phyloP scores from a whole-genome alignment of 2,888 invertebrate genomes.

The Nephrotoma flavescens region DNA sequence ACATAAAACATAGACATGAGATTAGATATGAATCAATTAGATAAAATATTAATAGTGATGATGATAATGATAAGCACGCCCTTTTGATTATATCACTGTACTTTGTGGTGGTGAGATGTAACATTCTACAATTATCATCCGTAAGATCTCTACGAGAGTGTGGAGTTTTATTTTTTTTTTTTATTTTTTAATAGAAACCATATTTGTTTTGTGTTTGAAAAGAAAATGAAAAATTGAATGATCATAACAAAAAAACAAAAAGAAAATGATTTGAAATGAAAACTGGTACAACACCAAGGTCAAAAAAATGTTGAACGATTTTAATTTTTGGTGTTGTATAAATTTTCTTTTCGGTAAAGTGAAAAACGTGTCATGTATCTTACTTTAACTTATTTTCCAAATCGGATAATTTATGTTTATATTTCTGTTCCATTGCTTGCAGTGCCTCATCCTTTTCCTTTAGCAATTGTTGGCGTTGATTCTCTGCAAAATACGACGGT shows the following conservation, averaged over 20 bases:
- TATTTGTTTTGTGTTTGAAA: constrained; percentile 3
- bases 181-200: neutral
- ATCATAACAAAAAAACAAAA: neutral
- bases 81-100: neutral
- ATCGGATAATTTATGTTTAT: constrained; percentile 30
- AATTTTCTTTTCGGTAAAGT: neutral
- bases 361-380: constrained; percentile 11
- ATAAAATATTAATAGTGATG: neutral
- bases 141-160: neutral
- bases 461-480: constrained; percentile 39
- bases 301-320: neutral
- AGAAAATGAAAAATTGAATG: neutral
- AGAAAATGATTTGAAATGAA: neutral
- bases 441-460: constrained; percentile 41
- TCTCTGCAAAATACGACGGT: constrained; percentile 22
- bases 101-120: neutral
- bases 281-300: neutral
- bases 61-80: neutral
- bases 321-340: neutral
- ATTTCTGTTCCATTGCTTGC: constrained; percentile 37
- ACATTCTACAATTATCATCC: neutral
- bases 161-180: neutral
- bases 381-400: constrained; percentile 35
- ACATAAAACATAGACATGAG: neutral
- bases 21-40: neutral